These are phyloP conservation scores for Pseudomyrmex pallidus DNA, from an alignment of 1,140 invertebrate genomes.

Conservation along the genomic window DNA sequence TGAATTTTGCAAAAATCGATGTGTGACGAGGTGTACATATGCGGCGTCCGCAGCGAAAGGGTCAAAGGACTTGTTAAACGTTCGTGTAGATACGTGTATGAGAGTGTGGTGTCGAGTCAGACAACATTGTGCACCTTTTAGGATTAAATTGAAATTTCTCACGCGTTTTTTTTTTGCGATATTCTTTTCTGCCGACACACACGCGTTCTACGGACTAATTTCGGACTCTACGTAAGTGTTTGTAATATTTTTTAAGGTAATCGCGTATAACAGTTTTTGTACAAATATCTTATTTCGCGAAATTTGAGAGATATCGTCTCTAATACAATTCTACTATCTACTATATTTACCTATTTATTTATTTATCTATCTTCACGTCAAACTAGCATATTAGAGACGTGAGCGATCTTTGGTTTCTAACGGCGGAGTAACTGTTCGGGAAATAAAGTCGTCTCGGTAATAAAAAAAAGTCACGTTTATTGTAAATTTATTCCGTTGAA, in stretches of 20 bases:
- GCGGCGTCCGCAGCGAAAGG: too few species aligned
- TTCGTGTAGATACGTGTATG: neutral
- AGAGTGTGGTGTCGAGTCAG: neutral
- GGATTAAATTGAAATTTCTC: slow-evolving; percentile 21
- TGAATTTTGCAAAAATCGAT: too few species aligned
- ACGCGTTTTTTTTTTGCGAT: neutral
- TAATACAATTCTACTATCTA: slow-evolving; percentile 30
- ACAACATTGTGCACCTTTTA: neutral
- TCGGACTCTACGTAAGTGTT: slow-evolving; percentile 16
- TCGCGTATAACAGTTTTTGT: slow-evolving; percentile 38
- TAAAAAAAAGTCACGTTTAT: too few species aligned
- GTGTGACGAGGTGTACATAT: neutral
- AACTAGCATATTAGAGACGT: slow-evolving; percentile 36
- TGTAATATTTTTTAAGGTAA: neutral
- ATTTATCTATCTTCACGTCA: slow-evolving; percentile 44
- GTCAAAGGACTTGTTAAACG: neutral
- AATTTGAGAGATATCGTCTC: slow-evolving; percentile 22
- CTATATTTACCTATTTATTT: slow-evolving; percentile 20
- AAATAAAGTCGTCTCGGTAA: too few species aligned
- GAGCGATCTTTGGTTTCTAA: slow-evolving; percentile 56
- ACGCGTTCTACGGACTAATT: slow-evolving; percentile 43
- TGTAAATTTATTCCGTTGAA: too few species aligned
- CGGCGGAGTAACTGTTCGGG: too few species aligned
- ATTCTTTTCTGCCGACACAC: slow-evolving; percentile 8
- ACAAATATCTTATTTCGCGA: slow-evolving; percentile 52